Percentiles rank a stretch among this genome's conserved stretches.
Evolutionary conservation across 2,797 vertebrate species (phyloP).

Genomic region (Hemibagrus guttatus): DNA sequence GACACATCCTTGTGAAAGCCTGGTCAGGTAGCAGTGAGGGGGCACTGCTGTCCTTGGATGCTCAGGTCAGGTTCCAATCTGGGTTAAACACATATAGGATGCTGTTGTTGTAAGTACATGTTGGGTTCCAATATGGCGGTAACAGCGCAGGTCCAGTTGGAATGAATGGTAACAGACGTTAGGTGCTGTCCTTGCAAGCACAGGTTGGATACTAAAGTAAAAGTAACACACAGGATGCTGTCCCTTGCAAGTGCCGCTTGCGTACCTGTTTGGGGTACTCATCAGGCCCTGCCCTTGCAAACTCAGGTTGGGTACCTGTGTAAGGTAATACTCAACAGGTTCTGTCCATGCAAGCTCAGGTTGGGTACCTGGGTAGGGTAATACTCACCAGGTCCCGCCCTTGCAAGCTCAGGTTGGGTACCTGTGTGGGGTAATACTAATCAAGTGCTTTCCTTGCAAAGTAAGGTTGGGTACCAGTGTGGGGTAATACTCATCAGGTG

Average conservation of each 20-base stretch:
- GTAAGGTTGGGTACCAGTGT: background rate
- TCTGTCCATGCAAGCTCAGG: background rate
- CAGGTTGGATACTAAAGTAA: background rate
- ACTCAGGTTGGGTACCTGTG: too few species aligned
- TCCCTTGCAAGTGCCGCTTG: background rate
- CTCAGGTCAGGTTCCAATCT: background rate
- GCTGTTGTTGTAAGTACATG: too few species aligned
- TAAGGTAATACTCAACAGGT: background rate
- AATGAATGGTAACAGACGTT: background rate
- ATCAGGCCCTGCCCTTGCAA: background rate
- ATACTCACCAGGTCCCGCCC: background rate
- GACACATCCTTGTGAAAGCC: background rate
- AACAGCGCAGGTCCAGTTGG: background rate
- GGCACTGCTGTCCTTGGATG: background rate
- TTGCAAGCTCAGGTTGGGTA: background rate
- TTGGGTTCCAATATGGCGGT: background rate
- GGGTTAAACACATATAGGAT: background rate
- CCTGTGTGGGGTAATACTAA: background rate
- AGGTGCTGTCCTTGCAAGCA: background rate
- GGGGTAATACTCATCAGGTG: background rate
- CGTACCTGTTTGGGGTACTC: background rate
- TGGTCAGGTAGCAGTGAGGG: background rate
- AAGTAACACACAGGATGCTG: background rate
- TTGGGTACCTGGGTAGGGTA: background rate
- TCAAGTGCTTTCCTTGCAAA: background rate